Conservation (phyloP, 2,888 invertebrate species). For the Rotaria sp. region DNA sequence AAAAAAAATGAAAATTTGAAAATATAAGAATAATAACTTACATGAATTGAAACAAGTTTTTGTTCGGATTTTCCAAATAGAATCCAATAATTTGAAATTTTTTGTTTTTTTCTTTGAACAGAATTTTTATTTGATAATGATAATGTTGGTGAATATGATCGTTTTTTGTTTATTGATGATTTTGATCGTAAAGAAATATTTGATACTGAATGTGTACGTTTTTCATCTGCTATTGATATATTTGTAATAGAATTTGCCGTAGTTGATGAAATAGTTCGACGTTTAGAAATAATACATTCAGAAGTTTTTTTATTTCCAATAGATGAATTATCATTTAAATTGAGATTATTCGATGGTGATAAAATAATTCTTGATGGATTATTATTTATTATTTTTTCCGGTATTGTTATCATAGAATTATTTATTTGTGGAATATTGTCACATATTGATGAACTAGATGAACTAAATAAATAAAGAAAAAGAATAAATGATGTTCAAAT, state of each 20-base stretch:
- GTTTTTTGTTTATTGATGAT: background rate
- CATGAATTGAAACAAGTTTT: constrained; percentile 44
- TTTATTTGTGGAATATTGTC: no score
- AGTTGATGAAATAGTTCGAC: background rate
- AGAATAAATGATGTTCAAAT: background rate
- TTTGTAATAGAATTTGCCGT: background rate
- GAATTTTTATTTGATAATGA: background rate
- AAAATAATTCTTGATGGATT: background rate
- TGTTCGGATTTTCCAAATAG: constrained; percentile 46
- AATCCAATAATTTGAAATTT: constrained; percentile 43
- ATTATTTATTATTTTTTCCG: background rate
- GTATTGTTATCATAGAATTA: background rate
- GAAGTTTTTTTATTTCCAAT: background rate
- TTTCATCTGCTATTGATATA: background rate
- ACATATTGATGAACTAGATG: background rate
- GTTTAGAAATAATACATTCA: background rate
- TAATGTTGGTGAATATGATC: background rate
- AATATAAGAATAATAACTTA: constrained; percentile 37
- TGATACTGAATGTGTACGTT: background rate
- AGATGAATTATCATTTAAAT: background rate
- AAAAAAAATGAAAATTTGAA: constrained; percentile 3
- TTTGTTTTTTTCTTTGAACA: background rate
- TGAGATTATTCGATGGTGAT: background rate
- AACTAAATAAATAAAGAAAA: background rate
- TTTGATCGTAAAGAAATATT: background rate